Percentiles rank a stretch among this genome's conserved stretches.
Evolutionary conservation across 2,113 vertebrate species (phyloP).

Genomic region (Chunga burmeisteri): DNA sequence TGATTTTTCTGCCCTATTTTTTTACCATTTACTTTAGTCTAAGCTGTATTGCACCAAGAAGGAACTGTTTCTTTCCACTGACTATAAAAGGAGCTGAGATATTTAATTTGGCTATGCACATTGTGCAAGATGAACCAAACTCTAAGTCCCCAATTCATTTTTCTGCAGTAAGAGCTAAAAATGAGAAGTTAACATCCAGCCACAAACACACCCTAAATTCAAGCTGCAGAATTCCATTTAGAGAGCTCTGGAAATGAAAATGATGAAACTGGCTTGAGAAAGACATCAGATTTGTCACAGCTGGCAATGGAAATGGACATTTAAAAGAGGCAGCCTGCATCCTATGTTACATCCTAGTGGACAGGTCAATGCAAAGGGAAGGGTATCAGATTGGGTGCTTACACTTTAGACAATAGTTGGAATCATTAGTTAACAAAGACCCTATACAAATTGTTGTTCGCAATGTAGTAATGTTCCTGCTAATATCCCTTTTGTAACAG

Average conservation of each 20-base stretch:
- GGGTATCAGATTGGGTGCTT: neutral
- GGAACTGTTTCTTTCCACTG: neutral
- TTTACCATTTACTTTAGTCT: neutral
- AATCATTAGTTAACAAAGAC: neutral
- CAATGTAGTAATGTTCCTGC: neutral
- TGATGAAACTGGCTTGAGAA: neutral
- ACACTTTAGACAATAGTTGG: neutral
- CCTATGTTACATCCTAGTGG: neutral
- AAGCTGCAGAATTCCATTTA: neutral
- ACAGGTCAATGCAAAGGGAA: neutral
- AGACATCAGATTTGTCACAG: neutral
- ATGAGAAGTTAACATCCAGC: neutral
- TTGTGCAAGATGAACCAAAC: neutral
- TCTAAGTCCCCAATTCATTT: neutral
- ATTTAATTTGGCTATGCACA: neutral
- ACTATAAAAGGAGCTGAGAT: neutral
- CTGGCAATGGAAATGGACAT: neutral
- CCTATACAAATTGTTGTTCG: neutral
- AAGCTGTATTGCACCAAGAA: neutral
- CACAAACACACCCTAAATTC: neutral
- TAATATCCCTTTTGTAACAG: neutral
- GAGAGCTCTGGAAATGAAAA: neutral
- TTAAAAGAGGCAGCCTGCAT: neutral
- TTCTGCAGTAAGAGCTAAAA: neutral
- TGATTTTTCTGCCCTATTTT: neutral